Percentiles rank a stretch among this genome's conserved stretches.
Conservation (phyloP, 2,113 vertebrate genomes). For the Perca schrenkii region DNA sequence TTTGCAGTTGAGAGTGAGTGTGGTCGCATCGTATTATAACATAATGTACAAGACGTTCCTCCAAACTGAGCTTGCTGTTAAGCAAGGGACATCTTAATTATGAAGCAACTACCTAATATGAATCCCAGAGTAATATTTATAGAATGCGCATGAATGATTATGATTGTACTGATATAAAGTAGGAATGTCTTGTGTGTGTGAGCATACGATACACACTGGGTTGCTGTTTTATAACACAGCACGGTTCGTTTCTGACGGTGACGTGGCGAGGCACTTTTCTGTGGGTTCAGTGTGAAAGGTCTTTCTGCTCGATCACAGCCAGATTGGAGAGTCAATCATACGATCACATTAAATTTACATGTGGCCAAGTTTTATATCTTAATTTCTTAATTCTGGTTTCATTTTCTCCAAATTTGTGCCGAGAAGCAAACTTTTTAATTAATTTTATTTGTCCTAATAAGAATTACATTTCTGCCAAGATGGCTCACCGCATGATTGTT, state of each 20-base stretch:
- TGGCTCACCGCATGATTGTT: not conserved
- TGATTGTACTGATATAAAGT: slow-evolving; percentile 21
- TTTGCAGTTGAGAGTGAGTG: slow-evolving; percentile 23
- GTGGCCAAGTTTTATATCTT: slow-evolving; percentile 18
- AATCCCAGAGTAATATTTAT: slow-evolving; percentile 44
- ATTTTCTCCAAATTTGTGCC: slow-evolving; percentile 17
- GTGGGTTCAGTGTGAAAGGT: slow-evolving; percentile 30
- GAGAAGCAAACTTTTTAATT: not conserved
- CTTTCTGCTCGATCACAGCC: slow-evolving; percentile 36
- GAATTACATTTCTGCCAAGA: not conserved
- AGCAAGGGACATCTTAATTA: not conserved
- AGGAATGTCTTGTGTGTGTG: slow-evolving; percentile 51
- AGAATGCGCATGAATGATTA: slow-evolving; percentile 54
- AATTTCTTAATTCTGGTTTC: not conserved
- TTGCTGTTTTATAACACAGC: slow-evolving; percentile 29
- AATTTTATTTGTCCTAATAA: not conserved
- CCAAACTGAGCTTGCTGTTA: slow-evolving; percentile 6
- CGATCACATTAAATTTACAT: not conserved
- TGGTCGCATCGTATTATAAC: slow-evolving; percentile 15
- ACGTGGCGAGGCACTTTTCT: slow-evolving; percentile 12
- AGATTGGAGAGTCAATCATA: slow-evolving; percentile 9
- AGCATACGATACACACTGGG: slow-evolving; percentile 10
- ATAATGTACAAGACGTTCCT: slow-evolving; percentile 5
- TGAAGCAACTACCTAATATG: slow-evolving; percentile 1
- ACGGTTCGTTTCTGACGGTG: slow-evolving; percentile 18